A percentile compares a stretch with the other conserved stretches of the same genome.
phyloP scores from a whole-genome alignment of 2,888 invertebrate species.

The Lasioglossum marginatum region DNA sequence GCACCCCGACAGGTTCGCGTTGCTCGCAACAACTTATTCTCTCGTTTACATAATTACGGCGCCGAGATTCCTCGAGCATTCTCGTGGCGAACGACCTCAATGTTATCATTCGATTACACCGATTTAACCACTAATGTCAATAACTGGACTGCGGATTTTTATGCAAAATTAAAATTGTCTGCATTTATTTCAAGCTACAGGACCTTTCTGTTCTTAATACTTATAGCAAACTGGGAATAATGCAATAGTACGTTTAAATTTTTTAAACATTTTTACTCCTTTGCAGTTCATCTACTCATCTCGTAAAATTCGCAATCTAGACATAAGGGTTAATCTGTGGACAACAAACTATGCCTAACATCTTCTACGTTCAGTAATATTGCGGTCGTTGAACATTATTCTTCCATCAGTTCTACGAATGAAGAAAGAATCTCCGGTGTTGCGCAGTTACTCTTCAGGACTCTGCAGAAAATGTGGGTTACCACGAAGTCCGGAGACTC shows the following conservation, averaged over 20 bases:
- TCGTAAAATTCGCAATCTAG: neutral
- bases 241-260: neutral
- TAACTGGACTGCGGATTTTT: neutral
- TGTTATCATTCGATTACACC: neutral
- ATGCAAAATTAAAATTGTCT: neutral
- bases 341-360: neutral
- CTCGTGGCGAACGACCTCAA: conserved; percentile 2
- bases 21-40: neutral
- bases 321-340: neutral
- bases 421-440: neutral
- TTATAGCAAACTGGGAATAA: neutral
- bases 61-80: neutral
- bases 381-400: neutral
- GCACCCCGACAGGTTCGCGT: conserved; percentile 15
- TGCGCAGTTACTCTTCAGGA: neutral
- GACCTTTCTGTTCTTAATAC: neutral
- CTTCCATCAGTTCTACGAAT: neutral
- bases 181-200: no score
- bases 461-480: neutral
- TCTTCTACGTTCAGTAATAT: neutral
- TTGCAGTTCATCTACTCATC: neutral
- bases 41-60: conserved; percentile 35
- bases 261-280: neutral
- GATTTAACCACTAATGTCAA: neutral
- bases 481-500: neutral